phyloP scores from a whole-genome alignment of 2,113 vertebrate genomes.

The Dascyllus trimaculatus region DNA sequence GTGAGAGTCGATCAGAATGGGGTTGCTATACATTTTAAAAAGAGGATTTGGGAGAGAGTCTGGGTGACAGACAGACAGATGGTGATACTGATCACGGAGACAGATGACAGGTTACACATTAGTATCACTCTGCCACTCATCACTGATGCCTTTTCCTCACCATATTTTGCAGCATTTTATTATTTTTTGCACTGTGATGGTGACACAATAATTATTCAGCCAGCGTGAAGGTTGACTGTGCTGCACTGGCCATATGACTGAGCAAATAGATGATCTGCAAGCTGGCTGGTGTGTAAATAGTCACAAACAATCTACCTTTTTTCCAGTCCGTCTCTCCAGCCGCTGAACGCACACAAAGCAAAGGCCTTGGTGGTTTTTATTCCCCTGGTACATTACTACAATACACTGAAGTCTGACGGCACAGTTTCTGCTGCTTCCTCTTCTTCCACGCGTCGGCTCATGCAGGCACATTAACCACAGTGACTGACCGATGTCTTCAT shows the following conservation, averaged over 20 bases:
- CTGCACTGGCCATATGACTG: slow-evolving; percentile 17
- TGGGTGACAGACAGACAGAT: slow-evolving; percentile 9
- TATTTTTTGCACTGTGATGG: slow-evolving; percentile 8
- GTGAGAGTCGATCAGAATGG: slow-evolving; percentile 2
- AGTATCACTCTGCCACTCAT: slow-evolving; percentile 11
- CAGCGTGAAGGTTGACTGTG: slow-evolving; percentile 26
- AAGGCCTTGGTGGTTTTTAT: not conserved
- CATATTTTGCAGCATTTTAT: not conserved
- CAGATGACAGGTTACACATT: slow-evolving; percentile 44
- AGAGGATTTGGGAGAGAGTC: not conserved
- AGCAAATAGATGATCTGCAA: slow-evolving; percentile 19
- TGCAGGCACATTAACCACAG: not conserved
- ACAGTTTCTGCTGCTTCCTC: slow-evolving; percentile 20
- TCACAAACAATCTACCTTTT: slow-evolving; percentile 2
- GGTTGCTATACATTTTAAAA: slow-evolving; percentile 21
- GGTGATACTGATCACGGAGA: slow-evolving; percentile 44
- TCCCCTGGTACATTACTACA: not conserved
- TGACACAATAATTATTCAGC: slow-evolving; percentile 24
- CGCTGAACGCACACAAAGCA: not conserved
- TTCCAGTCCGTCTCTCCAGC: slow-evolving; percentile 11
- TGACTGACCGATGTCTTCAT: slow-evolving; percentile 16
- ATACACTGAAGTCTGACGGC: not conserved
- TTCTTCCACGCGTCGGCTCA: not conserved
- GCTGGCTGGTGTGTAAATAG: slow-evolving; percentile 27
- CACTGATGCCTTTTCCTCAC: not conserved